Evolutionary conservation across 2,113 vertebrate genomes (phyloP).

Genomic region (Muntiacus muntjak): DNA sequence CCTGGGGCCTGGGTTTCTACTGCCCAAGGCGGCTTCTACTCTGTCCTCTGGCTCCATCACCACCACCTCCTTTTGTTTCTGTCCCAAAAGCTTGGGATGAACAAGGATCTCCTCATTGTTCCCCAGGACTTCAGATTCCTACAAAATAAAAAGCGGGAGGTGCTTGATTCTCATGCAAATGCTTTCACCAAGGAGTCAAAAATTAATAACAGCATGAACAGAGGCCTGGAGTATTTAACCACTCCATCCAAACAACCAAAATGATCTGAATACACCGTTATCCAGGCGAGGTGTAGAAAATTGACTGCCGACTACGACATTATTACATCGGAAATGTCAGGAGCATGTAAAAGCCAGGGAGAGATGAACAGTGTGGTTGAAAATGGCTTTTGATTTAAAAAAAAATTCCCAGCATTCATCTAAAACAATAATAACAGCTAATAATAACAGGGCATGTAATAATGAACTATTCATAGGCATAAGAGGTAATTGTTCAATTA

Average conservation of each 20-base stretch:
- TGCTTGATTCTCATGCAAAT: not conserved
- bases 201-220: not conserved
- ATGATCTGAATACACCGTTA: not conserved
- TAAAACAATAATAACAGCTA: slow-evolving; percentile 61
- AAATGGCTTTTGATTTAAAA: slow-evolving; percentile 35
- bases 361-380: not conserved
- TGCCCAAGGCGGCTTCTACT: not conserved
- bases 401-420: slow-evolving; percentile 49
- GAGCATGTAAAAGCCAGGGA: fast-evolving
- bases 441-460: slow-evolving; percentile 50
- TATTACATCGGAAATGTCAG: not conserved
- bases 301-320: not conserved
- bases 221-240: not conserved
- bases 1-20: not conserved
- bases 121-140: not conserved
- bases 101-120: not conserved
- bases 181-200: not conserved
- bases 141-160: not conserved
- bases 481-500: slow-evolving; percentile 67
- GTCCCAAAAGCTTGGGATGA: not conserved
- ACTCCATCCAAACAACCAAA: not conserved
- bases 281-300: not conserved
- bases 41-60: not conserved
- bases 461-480: slow-evolving; percentile 49
- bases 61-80: not conserved